These are phyloP conservation scores for Scaptomyza flava DNA, from an alignment of 2,888 invertebrate species.

Conservation along the genomic window DNA sequence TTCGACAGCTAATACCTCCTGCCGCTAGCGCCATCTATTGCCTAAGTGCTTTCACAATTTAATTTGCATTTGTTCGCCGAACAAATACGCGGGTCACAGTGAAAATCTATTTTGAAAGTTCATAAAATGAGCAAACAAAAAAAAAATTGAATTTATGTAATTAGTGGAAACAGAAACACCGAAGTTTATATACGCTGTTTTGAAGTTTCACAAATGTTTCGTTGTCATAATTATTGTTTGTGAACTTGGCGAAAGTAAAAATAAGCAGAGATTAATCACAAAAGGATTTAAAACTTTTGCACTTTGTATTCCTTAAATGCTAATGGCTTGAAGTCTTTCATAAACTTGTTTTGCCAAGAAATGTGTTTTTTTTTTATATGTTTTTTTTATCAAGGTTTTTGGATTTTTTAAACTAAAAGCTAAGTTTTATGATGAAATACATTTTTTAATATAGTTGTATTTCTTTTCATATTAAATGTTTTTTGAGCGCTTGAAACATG, in stretches of 20 bases:
- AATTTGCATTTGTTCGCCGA: constrained; percentile 58
- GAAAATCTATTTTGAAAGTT: constrained; percentile 56
- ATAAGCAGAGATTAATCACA: background rate
- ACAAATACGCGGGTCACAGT: constrained; percentile 46
- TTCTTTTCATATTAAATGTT: too few species aligned
- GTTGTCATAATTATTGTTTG: too few species aligned
- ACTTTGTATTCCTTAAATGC: background rate
- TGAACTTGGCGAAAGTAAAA: background rate
- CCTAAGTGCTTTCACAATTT: constrained; percentile 54
- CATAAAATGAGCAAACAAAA: constrained; percentile 16
- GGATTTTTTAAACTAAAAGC: too few species aligned
- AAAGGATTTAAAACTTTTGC: background rate
- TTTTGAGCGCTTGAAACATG: background rate
- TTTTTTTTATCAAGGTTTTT: too few species aligned
- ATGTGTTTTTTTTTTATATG: too few species aligned
- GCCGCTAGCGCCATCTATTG: background rate
- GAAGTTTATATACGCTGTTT: background rate
- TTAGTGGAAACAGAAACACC: background rate
- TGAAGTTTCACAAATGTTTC: background rate
- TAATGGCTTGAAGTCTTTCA: too few species aligned
- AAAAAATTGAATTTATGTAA: background rate
- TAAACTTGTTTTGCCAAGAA: too few species aligned
- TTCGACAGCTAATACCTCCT: background rate
- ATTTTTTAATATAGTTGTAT: too few species aligned
- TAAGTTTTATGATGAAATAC: too few species aligned